phyloP scores from a whole-genome alignment of 1,140 invertebrate species.

The Tenebrio molitor region DNA sequence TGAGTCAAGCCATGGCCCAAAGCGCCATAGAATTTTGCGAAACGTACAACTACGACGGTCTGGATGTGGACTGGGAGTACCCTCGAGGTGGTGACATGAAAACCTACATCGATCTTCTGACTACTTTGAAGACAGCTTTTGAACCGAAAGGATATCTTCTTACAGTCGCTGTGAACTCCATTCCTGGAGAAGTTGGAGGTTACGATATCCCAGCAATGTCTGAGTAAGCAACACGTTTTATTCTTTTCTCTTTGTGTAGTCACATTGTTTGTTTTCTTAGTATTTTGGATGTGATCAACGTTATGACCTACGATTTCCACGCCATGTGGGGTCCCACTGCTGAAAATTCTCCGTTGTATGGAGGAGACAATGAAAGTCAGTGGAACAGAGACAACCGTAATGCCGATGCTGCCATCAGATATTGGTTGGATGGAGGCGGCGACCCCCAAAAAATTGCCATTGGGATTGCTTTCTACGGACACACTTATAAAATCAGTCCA shows the following conservation, averaged over 20 bases:
- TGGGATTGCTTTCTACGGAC: slow-evolving; percentile 76
- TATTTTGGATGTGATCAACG: slow-evolving; percentile 83
- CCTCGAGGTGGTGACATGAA: slow-evolving; percentile 73
- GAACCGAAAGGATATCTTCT: slow-evolving; percentile 79
- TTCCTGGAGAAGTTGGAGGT: slow-evolving; percentile 68
- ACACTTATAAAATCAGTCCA: slow-evolving; percentile 74
- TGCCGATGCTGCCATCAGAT: slow-evolving; percentile 26
- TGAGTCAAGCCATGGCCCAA: slow-evolving; percentile 72
- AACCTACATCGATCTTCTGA: slow-evolving; percentile 53
- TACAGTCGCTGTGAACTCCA: slow-evolving; percentile 77
- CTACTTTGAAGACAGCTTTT: slow-evolving; percentile 75
- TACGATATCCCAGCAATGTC: slow-evolving; percentile 92
- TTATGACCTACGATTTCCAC: slow-evolving; percentile 90
- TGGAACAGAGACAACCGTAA: slow-evolving; percentile 63
- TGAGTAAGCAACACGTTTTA: slow-evolving; percentile 74
- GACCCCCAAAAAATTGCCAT: slow-evolving; percentile 73
- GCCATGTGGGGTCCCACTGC: slow-evolving; percentile 86
- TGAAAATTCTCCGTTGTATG: slow-evolving; percentile 83
- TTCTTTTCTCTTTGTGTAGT: neutral
- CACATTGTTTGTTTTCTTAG: slow-evolving; percentile 63
- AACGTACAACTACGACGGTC: slow-evolving; percentile 80
- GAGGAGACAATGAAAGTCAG: slow-evolving; percentile 79
- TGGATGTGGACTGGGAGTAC: slow-evolving; percentile 89
- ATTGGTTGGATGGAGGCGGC: slow-evolving; percentile 64
- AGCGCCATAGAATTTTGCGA: slow-evolving; percentile 72